Evolutionary conservation across 2,888 invertebrate genomes (phyloP).

Genomic region (Mongoloraphidia duomilia): DNA sequence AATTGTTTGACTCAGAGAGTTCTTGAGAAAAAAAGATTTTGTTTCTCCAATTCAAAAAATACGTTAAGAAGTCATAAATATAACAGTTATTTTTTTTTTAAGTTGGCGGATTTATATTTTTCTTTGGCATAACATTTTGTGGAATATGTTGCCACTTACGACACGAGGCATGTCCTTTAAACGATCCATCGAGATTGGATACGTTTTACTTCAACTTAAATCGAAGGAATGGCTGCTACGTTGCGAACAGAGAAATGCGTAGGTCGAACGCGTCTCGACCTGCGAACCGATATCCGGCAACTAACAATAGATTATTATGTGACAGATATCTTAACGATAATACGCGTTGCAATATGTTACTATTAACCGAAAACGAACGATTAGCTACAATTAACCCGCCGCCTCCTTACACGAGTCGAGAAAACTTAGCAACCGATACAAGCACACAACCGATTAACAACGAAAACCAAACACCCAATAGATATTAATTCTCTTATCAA

Average conservation of each 20-base stretch:
- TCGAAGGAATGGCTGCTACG: no score
- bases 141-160: background rate
- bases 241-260: no score
- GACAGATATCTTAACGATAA: background rate
- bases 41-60: background rate
- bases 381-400: background rate
- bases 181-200: background rate
- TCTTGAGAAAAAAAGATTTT: background rate
- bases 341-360: background rate
- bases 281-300: slow-evolving; percentile 5
- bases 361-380: background rate
- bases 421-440: background rate
- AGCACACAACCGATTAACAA: no score
- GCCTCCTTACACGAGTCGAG: slow-evolving; percentile 4
- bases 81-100: background rate
- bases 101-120: slow-evolving; percentile 5
- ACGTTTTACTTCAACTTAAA: no score
- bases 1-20: background rate
- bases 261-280: background rate
- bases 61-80: background rate
- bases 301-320: background rate
- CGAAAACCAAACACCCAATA: no score
- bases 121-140: slow-evolving; percentile 3
- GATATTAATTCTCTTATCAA: no score
- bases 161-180: background rate